Evolutionary conservation across 2,113 vertebrate genomes (phyloP).

Genomic region (Onychorhynchus coronatus): DNA sequence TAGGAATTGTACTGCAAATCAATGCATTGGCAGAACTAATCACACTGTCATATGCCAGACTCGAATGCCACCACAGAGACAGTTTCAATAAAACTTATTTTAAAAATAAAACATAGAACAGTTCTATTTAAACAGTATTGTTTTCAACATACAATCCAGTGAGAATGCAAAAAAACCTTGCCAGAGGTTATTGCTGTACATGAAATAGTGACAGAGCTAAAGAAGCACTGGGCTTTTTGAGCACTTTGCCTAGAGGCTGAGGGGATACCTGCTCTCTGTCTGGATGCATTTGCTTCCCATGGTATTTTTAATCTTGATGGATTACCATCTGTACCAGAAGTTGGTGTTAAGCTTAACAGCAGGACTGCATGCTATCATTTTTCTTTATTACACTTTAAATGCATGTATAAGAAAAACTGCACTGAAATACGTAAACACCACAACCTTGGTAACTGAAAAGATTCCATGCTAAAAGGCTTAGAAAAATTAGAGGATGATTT

Average conservation of each 20-base stretch:
- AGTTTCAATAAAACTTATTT: constrained; percentile 13
- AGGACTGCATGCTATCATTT: background rate
- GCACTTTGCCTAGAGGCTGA: background rate
- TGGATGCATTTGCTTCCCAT: background rate
- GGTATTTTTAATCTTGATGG: background rate
- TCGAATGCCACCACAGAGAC: background rate
- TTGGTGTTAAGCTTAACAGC: background rate
- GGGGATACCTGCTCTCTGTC: background rate
- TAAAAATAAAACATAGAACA: background rate
- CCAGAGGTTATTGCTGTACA: background rate
- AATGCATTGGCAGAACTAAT: constrained; percentile 17
- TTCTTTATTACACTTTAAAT: background rate
- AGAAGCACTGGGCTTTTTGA: background rate
- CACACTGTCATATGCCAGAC: background rate
- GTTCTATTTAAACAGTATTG: background rate
- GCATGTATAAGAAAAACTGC: background rate
- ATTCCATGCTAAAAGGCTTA: background rate
- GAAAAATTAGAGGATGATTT: background rate
- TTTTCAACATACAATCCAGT: background rate
- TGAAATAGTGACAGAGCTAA: background rate
- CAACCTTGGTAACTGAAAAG: background rate
- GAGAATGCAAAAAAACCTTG: background rate
- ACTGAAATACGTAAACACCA: background rate
- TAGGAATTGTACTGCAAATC: background rate
- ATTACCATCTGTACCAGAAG: background rate